phyloP scores from a whole-genome alignment of 2,888 invertebrate genomes.

The Liposcelis brunnea region DNA sequence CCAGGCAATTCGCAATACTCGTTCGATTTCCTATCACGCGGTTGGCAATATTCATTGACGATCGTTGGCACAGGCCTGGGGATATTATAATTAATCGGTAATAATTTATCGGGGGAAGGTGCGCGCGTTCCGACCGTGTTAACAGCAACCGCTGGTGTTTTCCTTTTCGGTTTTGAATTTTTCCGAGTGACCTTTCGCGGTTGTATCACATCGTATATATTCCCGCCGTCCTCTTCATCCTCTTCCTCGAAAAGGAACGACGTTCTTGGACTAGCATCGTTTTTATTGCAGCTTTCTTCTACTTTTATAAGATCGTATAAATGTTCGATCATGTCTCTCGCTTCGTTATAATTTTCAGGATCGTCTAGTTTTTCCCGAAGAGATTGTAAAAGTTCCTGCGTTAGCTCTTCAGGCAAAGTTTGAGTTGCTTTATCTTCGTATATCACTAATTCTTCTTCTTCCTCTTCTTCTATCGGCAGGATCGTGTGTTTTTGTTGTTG shows the following conservation, averaged over 20 bases:
- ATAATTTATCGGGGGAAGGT: slow-evolving; percentile 39
- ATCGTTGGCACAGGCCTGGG: slow-evolving; percentile 16
- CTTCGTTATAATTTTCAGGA: slow-evolving; percentile 54
- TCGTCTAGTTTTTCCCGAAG: slow-evolving; percentile 50
- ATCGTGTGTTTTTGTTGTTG: slow-evolving; percentile 20
- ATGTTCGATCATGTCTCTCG: slow-evolving; percentile 59
- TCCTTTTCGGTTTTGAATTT: slow-evolving; percentile 10
- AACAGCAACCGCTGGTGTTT: slow-evolving; percentile 20
- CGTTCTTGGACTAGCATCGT: slow-evolving; percentile 17
- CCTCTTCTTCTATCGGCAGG: slow-evolving; percentile 16
- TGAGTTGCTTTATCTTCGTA: slow-evolving; percentile 46
- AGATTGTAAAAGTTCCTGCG: slow-evolving; percentile 50
- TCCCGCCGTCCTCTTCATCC: slow-evolving; percentile 27
- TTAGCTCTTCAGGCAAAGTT: slow-evolving; percentile 56
- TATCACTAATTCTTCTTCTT: slow-evolving; percentile 23
- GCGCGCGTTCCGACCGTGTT: slow-evolving; percentile 36
- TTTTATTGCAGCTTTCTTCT: slow-evolving; percentile 43
- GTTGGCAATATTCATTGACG: slow-evolving; percentile 30
- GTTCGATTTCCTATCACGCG: slow-evolving; percentile 30
- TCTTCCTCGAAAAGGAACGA: slow-evolving; percentile 19
- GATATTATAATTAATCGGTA: slow-evolving; percentile 23
- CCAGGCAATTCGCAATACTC: slow-evolving; percentile 41
- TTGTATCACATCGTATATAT: slow-evolving; percentile 44
- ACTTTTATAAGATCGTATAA: slow-evolving; percentile 56
- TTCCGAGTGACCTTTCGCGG: slow-evolving; percentile 19